A percentile compares a stretch with the other conserved stretches of the same genome.
phyloP scores from a whole-genome alignment of 2,888 invertebrate genomes.

The Meloe dianella region DNA sequence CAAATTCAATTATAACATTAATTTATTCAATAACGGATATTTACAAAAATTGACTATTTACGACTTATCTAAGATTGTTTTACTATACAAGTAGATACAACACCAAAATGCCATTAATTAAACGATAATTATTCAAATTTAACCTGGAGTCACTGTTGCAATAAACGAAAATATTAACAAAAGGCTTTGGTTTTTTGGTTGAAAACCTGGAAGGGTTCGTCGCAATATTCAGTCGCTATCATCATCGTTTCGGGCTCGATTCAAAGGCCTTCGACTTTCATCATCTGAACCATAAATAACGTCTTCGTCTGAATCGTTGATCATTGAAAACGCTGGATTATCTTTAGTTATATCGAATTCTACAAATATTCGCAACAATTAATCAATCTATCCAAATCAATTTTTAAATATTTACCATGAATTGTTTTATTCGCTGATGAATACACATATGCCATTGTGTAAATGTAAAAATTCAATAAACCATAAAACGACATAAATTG shows the following conservation, averaged over 20 bases:
- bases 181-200: not conserved
- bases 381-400: not conserved
- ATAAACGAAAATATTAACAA: not conserved
- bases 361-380: slow-evolving; percentile 57
- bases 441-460: slow-evolving; percentile 93
- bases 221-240: slow-evolving; percentile 68
- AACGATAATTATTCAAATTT: not conserved
- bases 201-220: not conserved
- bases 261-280: slow-evolving; percentile 82
- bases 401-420: slow-evolving; percentile 71
- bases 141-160: not conserved
- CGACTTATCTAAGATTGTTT: not conserved
- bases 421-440: slow-evolving; percentile 80
- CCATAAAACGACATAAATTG: slow-evolving; percentile 97
- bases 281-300: slow-evolving; percentile 94
- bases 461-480: slow-evolving; percentile 90
- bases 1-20: slow-evolving; percentile 1
- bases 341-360: slow-evolving; percentile 93
- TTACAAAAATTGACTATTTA: slow-evolving; percentile 3
- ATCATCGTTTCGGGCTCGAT: slow-evolving; percentile 72
- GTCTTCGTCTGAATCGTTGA: slow-evolving; percentile 97
- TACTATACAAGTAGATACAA: not conserved
- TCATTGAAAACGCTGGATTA: slow-evolving; percentile 97
- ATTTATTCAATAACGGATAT: not conserved
- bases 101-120: not conserved